phyloP scores from a whole-genome alignment of 2,797 vertebrate genomes.

The Choloepus didactylus region DNA sequence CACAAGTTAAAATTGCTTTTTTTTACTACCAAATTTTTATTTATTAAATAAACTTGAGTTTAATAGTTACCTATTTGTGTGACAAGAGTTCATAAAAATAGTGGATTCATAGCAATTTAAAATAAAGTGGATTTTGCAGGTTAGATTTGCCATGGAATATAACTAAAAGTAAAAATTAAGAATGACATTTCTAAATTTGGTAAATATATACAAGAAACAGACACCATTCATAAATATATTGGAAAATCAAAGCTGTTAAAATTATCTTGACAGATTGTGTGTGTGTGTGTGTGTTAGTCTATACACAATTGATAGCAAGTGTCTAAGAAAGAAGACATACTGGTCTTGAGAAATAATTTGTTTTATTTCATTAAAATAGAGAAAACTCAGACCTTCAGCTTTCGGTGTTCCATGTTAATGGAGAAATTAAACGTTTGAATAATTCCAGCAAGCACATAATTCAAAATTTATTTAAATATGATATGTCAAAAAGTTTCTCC shows the following conservation, averaged over 20 bases:
- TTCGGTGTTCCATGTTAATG: neutral
- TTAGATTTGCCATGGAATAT: neutral
- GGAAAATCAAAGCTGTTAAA: neutral
- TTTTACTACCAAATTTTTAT: neutral
- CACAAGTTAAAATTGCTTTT: neutral
- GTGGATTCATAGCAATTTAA: neutral
- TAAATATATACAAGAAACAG: neutral
- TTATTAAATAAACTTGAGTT: neutral
- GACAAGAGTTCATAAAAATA: neutral
- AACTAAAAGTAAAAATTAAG: conserved; percentile 2
- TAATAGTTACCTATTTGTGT: neutral
- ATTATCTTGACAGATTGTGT: neutral
- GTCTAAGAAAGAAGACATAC: neutral
- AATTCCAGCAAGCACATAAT: neutral
- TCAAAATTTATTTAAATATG: neutral
- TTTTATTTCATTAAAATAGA: conserved; percentile 36
- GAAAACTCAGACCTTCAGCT: neutral
- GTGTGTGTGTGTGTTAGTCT: neutral
- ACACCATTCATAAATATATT: neutral
- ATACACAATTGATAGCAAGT: neutral
- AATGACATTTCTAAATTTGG: conserved; percentile 26
- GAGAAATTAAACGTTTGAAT: neutral
- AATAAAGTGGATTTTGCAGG: neutral
- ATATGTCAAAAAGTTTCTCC: neutral
- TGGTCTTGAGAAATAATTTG: neutral